Conservation (phyloP, 2,113 vertebrate species). For the Podarcis cretensis region DNA sequence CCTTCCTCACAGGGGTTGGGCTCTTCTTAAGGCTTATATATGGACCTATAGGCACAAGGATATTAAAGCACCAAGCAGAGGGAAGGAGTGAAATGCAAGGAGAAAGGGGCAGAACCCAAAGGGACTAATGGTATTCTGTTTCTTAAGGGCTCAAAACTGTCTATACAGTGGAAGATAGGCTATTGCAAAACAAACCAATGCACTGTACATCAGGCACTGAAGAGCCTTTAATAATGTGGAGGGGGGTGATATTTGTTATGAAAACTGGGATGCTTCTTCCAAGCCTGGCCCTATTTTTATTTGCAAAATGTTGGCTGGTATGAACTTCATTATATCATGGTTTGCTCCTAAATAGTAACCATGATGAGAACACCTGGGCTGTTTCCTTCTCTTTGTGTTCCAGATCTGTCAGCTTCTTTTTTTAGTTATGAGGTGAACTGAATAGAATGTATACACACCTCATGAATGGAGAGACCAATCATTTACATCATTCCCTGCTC, state of each 20-base stretch:
- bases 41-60: neutral
- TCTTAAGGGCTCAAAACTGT: neutral
- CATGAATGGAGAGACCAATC: neutral
- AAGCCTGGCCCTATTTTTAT: neutral
- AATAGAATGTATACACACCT: neutral
- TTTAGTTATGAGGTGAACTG: neutral
- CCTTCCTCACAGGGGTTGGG: too few species aligned
- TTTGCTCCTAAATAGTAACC: neutral
- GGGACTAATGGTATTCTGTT: neutral
- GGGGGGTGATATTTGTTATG: too few species aligned
- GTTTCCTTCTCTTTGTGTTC: neutral
- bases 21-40: too few species aligned
- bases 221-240: neutral
- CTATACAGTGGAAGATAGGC: neutral
- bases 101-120: neutral
- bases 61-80: neutral
- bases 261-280: neutral
- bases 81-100: neutral
- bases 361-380: slow-evolving; percentile 10
- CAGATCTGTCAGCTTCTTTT: slow-evolving; percentile 41
- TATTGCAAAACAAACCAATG: neutral
- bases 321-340: neutral
- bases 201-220: neutral
- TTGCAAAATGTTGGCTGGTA: neutral
- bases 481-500: slow-evolving; percentile 35